Conservation (phyloP, 1,140 invertebrate genomes). For the Dermatophagoides farinae region DNA sequence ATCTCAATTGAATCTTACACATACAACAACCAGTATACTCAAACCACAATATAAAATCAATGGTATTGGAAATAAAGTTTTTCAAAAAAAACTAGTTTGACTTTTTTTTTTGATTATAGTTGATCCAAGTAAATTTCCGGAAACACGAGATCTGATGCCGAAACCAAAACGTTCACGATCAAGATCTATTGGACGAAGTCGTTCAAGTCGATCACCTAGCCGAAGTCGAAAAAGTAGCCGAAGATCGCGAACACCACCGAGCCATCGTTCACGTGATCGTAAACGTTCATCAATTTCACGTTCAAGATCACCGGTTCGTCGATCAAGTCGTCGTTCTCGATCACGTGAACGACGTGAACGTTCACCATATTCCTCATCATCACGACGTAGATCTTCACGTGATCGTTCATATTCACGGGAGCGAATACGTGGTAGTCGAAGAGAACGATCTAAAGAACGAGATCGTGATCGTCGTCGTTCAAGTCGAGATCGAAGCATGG, state of each 20-base stretch:
- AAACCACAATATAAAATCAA: slow-evolving; percentile 88
- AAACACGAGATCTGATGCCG: slow-evolving; percentile 78
- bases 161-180: slow-evolving; percentile 54
- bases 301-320: slow-evolving; percentile 8
- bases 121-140: slow-evolving; percentile 61
- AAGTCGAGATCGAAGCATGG: slow-evolving; percentile 19
- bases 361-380: slow-evolving; percentile 12
- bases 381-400: slow-evolving; percentile 14
- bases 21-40: slow-evolving; percentile 68
- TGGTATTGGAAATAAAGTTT: slow-evolving; percentile 23
- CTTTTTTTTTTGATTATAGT: neutral
- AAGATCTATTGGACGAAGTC: slow-evolving; percentile 22
- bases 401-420: slow-evolving; percentile 8
- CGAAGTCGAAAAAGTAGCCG: too few relatives aligned
- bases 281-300: slow-evolving; percentile 17
- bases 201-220: neutral
- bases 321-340: slow-evolving; percentile 21
- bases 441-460: slow-evolving; percentile 17
- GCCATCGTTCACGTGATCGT: slow-evolving; percentile 19
- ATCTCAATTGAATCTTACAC: slow-evolving; percentile 41
- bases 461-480: neutral
- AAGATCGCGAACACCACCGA: slow-evolving; percentile 17
- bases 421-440: neutral
- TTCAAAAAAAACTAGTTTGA: neutral
- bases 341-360: slow-evolving; percentile 10